Conservation (phyloP, 2,113 vertebrate species). For the Peromyscus californicus region DNA sequence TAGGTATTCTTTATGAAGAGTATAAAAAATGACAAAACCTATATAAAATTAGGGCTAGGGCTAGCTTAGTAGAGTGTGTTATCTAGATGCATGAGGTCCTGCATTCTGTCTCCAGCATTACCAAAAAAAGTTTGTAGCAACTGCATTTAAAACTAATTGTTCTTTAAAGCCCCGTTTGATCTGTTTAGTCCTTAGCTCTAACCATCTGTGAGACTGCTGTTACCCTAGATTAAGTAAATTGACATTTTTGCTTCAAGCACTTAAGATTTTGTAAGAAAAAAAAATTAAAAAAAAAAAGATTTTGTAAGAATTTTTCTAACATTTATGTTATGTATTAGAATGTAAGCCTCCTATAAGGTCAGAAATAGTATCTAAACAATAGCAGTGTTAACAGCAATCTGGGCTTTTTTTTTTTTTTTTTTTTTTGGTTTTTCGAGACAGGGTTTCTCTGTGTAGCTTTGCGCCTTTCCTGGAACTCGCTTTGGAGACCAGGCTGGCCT, state of each 20-base stretch:
- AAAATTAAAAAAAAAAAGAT: too few relatives aligned
- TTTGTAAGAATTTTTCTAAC: neutral
- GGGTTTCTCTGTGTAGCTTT: too few relatives aligned
- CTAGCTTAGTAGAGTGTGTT: neutral
- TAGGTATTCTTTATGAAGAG: conserved; percentile 11
- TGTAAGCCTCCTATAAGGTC: neutral
- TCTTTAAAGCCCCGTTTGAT: neutral
- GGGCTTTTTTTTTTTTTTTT: too few relatives aligned
- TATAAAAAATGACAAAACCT: conserved; percentile 19
- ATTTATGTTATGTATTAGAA: conserved; percentile 38
- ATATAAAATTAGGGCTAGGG: neutral
- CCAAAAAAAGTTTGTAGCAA: neutral
- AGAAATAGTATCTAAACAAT: neutral
- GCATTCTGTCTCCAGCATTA: neutral
- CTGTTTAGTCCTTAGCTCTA: neutral
- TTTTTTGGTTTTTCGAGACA: too few relatives aligned
- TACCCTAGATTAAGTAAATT: neutral
- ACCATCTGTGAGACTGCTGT: neutral
- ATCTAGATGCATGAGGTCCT: neutral
- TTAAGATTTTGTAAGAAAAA: neutral
- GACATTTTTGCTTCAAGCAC: neutral
- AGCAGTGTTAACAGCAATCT: neutral
- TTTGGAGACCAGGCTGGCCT: too few relatives aligned
- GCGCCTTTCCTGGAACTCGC: too few relatives aligned
- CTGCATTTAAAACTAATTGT: neutral